Evolutionary conservation across 2,888 invertebrate species (phyloP), one percentile per base, ranked within the genome.

Genomic region (Xestia sexstrigata): DNA sequence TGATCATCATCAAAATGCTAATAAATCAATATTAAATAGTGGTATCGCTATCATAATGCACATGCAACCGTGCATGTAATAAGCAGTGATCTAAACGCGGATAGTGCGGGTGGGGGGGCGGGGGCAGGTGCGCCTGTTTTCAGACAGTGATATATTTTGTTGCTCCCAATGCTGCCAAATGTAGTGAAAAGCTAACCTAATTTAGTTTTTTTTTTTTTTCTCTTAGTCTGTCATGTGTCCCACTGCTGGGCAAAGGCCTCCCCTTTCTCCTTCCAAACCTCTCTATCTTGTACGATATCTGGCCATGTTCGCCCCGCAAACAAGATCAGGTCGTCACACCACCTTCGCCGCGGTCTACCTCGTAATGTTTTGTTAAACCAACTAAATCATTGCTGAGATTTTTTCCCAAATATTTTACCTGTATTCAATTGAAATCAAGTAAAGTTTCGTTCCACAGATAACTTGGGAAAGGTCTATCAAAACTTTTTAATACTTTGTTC

Each of bases 141-240:
- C 66, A 79, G 93, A 93, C 93, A 93, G 92, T 93, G 93, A 94
- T 92, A 94, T 93, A 93, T 93, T 90, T 90, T 90, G 87, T 89
- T 88, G 89, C 89, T 90, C 84, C 78, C 84, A 78, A 83, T 87
- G 89, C 78, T 92, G 92, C 93, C 93, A 92, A 89, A 89, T 89
- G 81, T 87, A 87, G 70, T 83, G 82, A 84, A 87, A 89, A 88
- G 78, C 85, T 88, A 80, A 84, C 72, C 76, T 74, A n/a, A n/a
- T n/a, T n/a, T n/a, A n/a, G n/a, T n/a, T n/a, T n/a, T n/a, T n/a
- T n/a, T n/a, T n/a, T n/a, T n/a, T n/a, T n/a, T n/a, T n/a, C n/a
- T n/a, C n/a, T n/a, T n/a, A n/a, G n/a, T n/a, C n/a, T n/a, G n/a
- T n/a, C n/a, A n/a, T n/a, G n/a, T n/a, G n/a, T n/a, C n/a, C n/a